phyloP scores from a whole-genome alignment of 2,113 vertebrate species.

The Sitta europaea region DNA sequence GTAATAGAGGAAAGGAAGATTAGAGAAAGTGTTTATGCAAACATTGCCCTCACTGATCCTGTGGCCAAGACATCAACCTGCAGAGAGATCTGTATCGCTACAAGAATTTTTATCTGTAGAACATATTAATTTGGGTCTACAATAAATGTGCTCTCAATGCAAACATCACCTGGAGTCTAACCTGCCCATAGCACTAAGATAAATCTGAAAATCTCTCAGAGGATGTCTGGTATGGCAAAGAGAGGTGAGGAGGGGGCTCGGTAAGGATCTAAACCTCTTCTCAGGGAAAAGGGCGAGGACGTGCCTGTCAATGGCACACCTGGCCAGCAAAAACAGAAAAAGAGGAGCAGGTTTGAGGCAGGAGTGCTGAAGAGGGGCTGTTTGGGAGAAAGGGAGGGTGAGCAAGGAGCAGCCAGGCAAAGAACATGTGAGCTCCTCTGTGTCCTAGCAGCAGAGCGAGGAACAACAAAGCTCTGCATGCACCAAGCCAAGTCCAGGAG shows the following conservation, averaged over 20 bases:
- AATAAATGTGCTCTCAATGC: background rate
- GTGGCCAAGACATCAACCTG: background rate
- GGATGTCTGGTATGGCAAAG: background rate
- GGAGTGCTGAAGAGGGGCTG: background rate
- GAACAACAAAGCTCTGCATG: background rate
- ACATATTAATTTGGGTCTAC: fast-evolving
- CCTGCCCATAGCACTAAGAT: background rate
- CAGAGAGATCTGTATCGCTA: background rate
- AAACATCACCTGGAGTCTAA: background rate
- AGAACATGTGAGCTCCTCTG: background rate
- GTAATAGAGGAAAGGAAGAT: background rate
- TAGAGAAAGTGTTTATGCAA: background rate
- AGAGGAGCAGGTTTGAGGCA: background rate
- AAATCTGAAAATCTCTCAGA: background rate
- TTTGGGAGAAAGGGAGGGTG: background rate
- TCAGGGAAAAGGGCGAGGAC: background rate
- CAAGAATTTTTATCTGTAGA: background rate
- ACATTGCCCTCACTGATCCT: background rate
- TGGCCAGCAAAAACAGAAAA: background rate
- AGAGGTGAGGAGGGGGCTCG: background rate
- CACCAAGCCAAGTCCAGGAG: background rate
- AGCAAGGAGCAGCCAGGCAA: background rate
- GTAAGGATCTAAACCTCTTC: background rate
- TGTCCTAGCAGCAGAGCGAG: background rate
- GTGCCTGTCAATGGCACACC: background rate